Conservation (phyloP, 2,113 vertebrate genomes). For the Phalacrocorax brasilianus region DNA sequence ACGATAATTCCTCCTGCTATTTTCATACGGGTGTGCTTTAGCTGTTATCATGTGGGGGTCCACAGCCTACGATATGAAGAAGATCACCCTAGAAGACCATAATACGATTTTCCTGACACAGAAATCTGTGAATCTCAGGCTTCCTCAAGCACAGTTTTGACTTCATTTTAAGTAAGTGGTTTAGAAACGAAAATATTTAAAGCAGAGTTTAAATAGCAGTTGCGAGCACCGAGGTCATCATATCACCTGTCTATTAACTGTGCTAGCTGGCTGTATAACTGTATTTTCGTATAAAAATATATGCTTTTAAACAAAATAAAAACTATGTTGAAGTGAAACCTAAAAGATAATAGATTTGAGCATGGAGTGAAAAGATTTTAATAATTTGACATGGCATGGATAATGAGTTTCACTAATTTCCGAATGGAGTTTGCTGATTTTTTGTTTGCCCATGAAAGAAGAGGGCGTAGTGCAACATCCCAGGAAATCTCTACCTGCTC, state of each 20-base stretch:
- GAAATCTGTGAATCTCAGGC: not conserved
- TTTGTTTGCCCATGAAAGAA: not conserved
- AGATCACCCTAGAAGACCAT: not conserved
- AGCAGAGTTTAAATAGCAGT: not conserved
- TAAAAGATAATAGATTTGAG: not conserved
- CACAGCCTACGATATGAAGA: not conserved
- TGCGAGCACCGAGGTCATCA: not conserved
- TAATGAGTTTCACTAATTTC: not conserved
- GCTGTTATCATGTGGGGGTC: not conserved
- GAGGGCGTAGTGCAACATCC: not conserved
- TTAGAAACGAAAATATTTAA: not conserved
- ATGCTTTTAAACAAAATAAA: not conserved
- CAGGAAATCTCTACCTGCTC: not conserved
- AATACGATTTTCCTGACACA: not conserved
- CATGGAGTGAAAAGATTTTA: not conserved
- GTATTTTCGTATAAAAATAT: not conserved
- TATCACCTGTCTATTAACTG: not conserved
- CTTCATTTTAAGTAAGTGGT: not conserved
- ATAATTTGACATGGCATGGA: not conserved
- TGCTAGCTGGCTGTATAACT: not conserved
- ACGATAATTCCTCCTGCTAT: not conserved
- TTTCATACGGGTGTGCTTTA: not conserved
- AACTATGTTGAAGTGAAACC: not conserved
- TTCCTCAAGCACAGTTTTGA: not conserved
- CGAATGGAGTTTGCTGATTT: not conserved